These are phyloP conservation scores for Nyctereutes procyonoides DNA, from an alignment of 2,113 vertebrate genomes.

Conservation along the genomic window DNA sequence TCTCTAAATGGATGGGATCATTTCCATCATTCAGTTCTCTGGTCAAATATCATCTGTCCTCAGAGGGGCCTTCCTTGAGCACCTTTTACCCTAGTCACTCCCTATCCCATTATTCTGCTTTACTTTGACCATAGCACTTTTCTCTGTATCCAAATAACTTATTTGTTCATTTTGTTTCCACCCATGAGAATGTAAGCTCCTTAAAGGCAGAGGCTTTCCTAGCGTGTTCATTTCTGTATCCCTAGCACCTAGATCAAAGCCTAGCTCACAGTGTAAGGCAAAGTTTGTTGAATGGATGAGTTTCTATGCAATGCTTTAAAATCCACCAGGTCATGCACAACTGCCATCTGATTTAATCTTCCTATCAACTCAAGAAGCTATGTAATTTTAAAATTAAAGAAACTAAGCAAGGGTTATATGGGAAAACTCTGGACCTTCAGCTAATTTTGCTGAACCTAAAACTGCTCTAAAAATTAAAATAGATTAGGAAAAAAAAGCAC, in stretches of 20 bases:
- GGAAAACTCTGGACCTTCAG: neutral
- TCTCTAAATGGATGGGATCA: neutral
- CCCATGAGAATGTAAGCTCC: neutral
- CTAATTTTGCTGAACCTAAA: neutral
- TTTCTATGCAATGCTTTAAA: neutral
- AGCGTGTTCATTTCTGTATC: neutral
- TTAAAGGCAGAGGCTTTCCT: neutral
- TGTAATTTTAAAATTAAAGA: conserved; percentile 41
- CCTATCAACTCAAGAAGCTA: neutral
- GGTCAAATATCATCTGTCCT: neutral
- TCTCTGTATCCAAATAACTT: neutral
- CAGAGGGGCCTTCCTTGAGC: neutral
- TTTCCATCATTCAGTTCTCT: neutral
- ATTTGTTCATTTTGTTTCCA: neutral
- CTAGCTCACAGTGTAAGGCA: neutral
- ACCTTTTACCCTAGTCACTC: neutral
- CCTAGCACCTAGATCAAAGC: neutral
- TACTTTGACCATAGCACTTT: neutral
- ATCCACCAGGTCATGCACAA: neutral
- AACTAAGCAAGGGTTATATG: neutral
- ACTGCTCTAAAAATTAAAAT: neutral
- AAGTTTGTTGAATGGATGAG: neutral
- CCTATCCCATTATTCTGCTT: neutral
- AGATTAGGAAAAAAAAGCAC: neutral
- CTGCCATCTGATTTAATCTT: neutral